Conservation (phyloP, 2,797 vertebrate species). For the Tolypeutes matacus region DNA sequence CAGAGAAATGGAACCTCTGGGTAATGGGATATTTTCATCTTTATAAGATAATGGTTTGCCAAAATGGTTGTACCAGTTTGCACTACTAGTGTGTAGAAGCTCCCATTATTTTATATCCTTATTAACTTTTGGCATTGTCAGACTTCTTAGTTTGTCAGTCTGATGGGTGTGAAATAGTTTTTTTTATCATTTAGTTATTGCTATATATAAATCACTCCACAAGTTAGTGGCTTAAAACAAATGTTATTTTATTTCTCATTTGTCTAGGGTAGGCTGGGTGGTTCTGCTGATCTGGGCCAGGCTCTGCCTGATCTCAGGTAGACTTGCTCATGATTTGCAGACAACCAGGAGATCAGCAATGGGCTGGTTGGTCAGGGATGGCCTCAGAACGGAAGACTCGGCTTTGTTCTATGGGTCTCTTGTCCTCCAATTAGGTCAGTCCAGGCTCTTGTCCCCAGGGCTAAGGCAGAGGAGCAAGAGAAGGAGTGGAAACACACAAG, state of each 20-base stretch:
- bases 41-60: not conserved
- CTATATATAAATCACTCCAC: not conserved
- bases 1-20: not conserved
- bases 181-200: not conserved
- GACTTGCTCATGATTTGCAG: not conserved
- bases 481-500: not conserved
- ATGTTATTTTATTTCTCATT: not conserved
- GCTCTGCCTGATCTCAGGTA: not conserved
- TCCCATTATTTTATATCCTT: not conserved
- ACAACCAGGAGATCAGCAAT: not conserved
- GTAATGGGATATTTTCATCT: not conserved
- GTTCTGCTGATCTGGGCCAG: not conserved
- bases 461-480: not conserved
- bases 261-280: not conserved
- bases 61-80: not conserved
- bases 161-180: not conserved
- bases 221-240: not conserved
- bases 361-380: not conserved
- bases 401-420: not conserved
- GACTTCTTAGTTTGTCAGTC: not conserved
- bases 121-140: not conserved
- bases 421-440: not conserved
- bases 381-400: not conserved
- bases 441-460: not conserved
- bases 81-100: not conserved